These are phyloP conservation scores for Hipparchia semele DNA, from an alignment of 2,888 invertebrate species.

Conservation along the genomic window DNA sequence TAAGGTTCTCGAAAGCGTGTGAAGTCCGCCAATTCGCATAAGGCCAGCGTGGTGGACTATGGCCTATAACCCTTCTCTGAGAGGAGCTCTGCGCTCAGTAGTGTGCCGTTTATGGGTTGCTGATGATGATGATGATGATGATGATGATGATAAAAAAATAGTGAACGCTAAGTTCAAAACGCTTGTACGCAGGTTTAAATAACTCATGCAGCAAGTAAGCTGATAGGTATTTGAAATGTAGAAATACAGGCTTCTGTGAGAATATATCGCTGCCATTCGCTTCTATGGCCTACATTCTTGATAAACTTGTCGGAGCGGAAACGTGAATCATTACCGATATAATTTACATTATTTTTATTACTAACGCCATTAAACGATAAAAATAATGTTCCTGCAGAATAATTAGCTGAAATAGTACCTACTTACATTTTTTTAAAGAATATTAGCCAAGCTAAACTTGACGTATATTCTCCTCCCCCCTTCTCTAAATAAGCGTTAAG, in stretches of 20 bases:
- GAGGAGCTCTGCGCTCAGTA: no score
- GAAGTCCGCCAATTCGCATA: no score
- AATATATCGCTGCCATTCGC: slow-evolving; percentile 51
- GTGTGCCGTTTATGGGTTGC: no score
- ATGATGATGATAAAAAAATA: no score
- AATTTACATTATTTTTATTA: slow-evolving; percentile 40
- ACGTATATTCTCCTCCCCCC: no score
- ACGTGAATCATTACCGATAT: slow-evolving; percentile 60
- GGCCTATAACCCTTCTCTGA: no score
- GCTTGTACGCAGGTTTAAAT: background rate
- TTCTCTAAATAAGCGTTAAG: no score
- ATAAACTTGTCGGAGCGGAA: slow-evolving; percentile 72
- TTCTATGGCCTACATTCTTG: slow-evolving; percentile 68
- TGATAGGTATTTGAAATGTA: slow-evolving; percentile 49
- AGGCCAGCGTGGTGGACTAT: no score
- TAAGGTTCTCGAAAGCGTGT: no score
- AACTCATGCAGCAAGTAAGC: background rate
- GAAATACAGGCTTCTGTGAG: slow-evolving; percentile 54
- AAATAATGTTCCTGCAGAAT: slow-evolving; percentile 41
- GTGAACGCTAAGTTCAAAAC: background rate
- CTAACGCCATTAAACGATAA: slow-evolving; percentile 34
- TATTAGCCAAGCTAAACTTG: no score
- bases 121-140: no score
- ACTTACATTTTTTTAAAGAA: no score
- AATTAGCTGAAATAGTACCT: slow-evolving; percentile 33